Percentiles rank a stretch among this genome's conserved stretches.
Conservation (phyloP, 2,113 vertebrate genomes). For the Coptodon rendalli region DNA sequence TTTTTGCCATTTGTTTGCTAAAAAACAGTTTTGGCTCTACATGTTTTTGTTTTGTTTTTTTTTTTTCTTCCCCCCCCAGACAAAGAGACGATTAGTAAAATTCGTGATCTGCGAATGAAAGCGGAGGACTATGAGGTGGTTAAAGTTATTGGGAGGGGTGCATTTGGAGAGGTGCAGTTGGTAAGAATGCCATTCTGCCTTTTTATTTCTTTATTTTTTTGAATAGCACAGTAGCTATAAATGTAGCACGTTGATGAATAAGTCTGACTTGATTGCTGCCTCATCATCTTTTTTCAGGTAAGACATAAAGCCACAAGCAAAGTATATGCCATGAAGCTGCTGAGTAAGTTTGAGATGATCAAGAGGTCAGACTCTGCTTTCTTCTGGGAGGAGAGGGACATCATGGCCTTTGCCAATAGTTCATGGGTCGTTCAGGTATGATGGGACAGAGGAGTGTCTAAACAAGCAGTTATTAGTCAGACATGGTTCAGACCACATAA, state of each 20-base stretch:
- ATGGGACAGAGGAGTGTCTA: not conserved
- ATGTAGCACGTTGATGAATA: not conserved
- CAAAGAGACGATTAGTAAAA: slow-evolving; percentile 96
- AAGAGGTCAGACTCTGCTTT: slow-evolving; percentile 98
- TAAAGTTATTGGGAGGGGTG: slow-evolving; percentile 97
- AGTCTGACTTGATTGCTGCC: not conserved
- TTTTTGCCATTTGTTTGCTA: too few species aligned
- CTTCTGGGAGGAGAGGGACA: slow-evolving; percentile 99
- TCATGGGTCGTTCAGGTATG: slow-evolving; percentile 98
- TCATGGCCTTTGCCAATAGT: slow-evolving; percentile 98
- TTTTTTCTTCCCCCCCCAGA: slow-evolving; percentile 65
- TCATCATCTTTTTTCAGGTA: slow-evolving; percentile 72
- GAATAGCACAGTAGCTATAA: not conserved
- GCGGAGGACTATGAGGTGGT: slow-evolving; percentile 98
- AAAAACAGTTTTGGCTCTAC: too few species aligned
- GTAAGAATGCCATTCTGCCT: slow-evolving; percentile 67
- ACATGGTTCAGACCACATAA: not conserved
- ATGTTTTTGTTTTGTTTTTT: too few species aligned
- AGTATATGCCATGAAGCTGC: slow-evolving; percentile 97
- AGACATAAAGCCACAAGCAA: slow-evolving; percentile 93
- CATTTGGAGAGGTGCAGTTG: slow-evolving; percentile 97
- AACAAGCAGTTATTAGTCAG: not conserved
- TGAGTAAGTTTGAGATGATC: slow-evolving; percentile 99
- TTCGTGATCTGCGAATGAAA: slow-evolving; percentile 96
- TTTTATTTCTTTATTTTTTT: not conserved